A percentile compares a stretch with the other conserved stretches of the same genome.
Conservation (phyloP, 2,113 vertebrate species). For the Chloropsis hardwickii region DNA sequence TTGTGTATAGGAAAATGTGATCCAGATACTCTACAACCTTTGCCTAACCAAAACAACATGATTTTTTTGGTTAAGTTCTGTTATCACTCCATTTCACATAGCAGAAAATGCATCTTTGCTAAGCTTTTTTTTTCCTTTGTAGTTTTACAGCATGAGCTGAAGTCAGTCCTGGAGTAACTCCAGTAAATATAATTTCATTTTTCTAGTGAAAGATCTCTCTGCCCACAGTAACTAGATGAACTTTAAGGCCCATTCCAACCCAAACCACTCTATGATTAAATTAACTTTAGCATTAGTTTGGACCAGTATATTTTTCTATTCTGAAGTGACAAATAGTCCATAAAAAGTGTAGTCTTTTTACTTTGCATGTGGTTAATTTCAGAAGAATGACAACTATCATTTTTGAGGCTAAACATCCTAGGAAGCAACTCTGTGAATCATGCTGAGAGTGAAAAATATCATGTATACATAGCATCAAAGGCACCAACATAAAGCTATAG, state of each 20-base stretch:
- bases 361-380: slow-evolving; percentile 18
- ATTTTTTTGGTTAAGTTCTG: neutral
- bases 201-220: neutral
- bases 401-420: slow-evolving; percentile 5
- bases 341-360: neutral
- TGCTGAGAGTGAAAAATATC: slow-evolving; percentile 21
- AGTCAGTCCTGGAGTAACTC: neutral
- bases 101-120: neutral
- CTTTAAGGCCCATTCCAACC: neutral
- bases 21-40: neutral
- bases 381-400: neutral
- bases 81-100: neutral
- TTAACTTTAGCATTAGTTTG: neutral
- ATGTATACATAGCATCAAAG: neutral
- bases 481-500: neutral
- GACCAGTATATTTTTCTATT: neutral
- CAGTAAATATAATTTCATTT: neutral
- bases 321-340: slow-evolving; percentile 8
- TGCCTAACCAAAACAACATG: neutral
- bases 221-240: neutral
- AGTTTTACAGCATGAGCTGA: neutral
- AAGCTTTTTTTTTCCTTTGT: neutral
- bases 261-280: neutral
- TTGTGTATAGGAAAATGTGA: neutral
- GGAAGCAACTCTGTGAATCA: neutral